Percentiles rank a stretch among this genome's conserved stretches.
These are phyloP conservation scores for Conus canariensis DNA, from an alignment of 2,888 invertebrate species.

Conservation along the genomic window DNA sequence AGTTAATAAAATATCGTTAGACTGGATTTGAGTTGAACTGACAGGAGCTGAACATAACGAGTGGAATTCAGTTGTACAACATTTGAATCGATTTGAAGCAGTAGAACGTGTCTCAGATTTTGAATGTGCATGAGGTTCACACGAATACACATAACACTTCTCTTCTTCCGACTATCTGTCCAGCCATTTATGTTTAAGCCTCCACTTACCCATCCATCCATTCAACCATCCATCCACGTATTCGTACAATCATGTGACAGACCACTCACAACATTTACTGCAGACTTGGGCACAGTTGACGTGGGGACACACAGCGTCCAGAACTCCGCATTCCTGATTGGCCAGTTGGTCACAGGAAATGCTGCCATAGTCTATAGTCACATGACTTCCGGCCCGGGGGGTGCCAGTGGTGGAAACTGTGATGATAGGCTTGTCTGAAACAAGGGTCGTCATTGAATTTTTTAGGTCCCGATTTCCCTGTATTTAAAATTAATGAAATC, in stretches of 20 bases:
- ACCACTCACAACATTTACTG: background rate
- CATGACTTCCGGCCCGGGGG: background rate
- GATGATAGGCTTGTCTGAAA: background rate
- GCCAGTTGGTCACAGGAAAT: background rate
- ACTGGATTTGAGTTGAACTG: too few species aligned
- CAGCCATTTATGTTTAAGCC: background rate
- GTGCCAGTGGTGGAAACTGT: background rate
- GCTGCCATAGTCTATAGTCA: background rate
- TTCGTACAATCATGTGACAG: slow-evolving; percentile 24
- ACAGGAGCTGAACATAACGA: too few species aligned
- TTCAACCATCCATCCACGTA: background rate
- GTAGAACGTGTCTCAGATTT: too few species aligned
- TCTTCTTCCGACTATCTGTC: background rate
- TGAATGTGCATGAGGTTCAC: background rate
- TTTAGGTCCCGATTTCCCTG: too few species aligned
- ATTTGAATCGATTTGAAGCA: too few species aligned
- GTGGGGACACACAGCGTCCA: background rate
- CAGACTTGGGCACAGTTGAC: background rate
- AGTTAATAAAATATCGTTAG: too few species aligned
- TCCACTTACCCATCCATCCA: background rate
- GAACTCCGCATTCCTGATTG: background rate
- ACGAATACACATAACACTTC: too few species aligned
- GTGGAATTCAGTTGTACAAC: too few species aligned
- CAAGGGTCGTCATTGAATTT: background rate
- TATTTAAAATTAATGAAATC: too few species aligned